phyloP scores from a whole-genome alignment of 2,888 invertebrate species.

The Hypena proboscidalis region DNA sequence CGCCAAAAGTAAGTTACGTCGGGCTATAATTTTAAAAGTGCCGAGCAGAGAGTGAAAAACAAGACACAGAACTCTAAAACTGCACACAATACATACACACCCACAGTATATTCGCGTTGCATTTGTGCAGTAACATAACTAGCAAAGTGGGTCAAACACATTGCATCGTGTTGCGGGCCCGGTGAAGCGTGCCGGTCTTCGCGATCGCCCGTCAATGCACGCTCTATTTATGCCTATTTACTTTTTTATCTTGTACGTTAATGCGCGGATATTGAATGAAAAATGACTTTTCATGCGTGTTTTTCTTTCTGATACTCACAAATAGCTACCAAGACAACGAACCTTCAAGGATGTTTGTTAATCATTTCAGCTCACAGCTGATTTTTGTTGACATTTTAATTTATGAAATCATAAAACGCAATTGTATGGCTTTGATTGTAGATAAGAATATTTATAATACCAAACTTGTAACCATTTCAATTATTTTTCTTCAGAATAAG shows the following conservation, averaged over 20 bases:
- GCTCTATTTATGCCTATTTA: constrained; percentile 71
- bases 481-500: no score
- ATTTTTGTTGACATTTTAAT: no score
- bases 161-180: constrained; percentile 73
- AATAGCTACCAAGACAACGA: neutral
- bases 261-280: constrained; percentile 34
- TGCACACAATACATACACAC: constrained; percentile 14
- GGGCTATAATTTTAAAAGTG: no score
- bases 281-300: constrained; percentile 2
- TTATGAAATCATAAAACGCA: no score
- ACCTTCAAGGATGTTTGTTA: neutral
- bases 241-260: constrained; percentile 47
- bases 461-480: no score
- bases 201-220: constrained; percentile 72
- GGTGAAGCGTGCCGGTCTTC: constrained; percentile 69
- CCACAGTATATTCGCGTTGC: constrained; percentile 39
- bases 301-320: neutral
- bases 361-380: no score
- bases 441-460: no score
- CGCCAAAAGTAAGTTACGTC: no score
- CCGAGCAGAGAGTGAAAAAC: no score
- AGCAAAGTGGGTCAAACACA: constrained; percentile 71
- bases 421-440: no score
- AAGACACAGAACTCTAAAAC: neutral
- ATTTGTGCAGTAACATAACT: constrained; percentile 60